A percentile compares a stretch with the other conserved stretches of the same genome.
Conservation (phyloP, 2,888 invertebrate genomes). For the Andrena haemorrhoa region DNA sequence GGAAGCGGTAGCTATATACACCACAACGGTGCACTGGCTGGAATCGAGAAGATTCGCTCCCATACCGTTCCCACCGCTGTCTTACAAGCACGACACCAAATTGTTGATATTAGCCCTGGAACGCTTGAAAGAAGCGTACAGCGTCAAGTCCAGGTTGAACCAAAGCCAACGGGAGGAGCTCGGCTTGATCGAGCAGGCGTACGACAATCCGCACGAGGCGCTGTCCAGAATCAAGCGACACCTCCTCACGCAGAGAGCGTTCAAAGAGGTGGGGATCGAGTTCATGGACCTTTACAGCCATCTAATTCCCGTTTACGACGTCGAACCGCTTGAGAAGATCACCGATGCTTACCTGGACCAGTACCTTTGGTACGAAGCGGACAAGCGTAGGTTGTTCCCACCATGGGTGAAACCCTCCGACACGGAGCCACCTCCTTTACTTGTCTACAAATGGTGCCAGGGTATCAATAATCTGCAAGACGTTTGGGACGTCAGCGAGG, state of each 20-base stretch:
- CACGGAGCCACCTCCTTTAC: conserved; percentile 96
- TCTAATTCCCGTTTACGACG: conserved; percentile 99
- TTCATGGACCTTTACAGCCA: conserved; percentile 99
- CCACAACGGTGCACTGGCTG: conserved; percentile 99
- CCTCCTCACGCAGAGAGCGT: conserved; percentile 98
- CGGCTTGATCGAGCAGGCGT: conserved; percentile 99
- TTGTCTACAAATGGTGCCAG: conserved; percentile 99
- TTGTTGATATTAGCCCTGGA: conserved; percentile 98
- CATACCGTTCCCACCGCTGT: conserved; percentile 99
- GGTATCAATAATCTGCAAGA: conserved; percentile 99
- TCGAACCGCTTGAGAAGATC: conserved; percentile 99
- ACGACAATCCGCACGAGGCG: conserved; percentile 99
- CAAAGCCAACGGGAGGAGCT: conserved; percentile 99
- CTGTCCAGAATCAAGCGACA: conserved; percentile 99
- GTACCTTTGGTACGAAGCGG: conserved; percentile 99
- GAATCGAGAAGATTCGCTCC: conserved; percentile 99
- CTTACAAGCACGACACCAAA: conserved; percentile 99
- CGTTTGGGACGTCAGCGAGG: conserved; percentile 99
- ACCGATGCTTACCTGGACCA: conserved; percentile 99
- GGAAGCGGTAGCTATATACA: conserved; percentile 99
- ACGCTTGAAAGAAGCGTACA: conserved; percentile 98
- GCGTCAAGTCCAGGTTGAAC: conserved; percentile 98
- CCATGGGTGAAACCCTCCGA: conserved; percentile 99
- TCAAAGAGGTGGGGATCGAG: conserved; percentile 99
- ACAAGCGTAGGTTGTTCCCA: conserved; percentile 97